A percentile compares a stretch with the other conserved stretches of the same genome.
phyloP scores from a whole-genome alignment of 2,113 vertebrate genomes.

The Panthera uncia region DNA sequence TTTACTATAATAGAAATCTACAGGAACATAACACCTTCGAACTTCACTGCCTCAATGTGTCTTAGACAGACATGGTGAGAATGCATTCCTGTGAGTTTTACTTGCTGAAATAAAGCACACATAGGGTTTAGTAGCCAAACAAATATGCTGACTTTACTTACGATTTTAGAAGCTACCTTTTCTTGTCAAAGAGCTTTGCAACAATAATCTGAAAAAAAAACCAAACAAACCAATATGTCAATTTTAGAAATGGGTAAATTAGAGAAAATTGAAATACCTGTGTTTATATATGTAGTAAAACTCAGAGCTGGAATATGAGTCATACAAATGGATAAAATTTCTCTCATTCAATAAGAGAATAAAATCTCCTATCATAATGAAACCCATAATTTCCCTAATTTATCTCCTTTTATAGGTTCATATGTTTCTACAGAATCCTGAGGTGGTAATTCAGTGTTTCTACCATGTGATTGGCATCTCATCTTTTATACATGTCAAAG shows the following conservation, averaged over 20 bases:
- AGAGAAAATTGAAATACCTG: not conserved
- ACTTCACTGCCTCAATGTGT: constrained; percentile 45
- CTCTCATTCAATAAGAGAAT: not conserved
- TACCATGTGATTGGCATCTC: not conserved
- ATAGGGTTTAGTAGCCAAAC: not conserved
- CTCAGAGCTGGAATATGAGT: not conserved
- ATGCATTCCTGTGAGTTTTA: not conserved
- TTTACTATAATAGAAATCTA: constrained; percentile 70
- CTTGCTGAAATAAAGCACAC: constrained; percentile 31
- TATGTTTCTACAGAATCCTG: not conserved
- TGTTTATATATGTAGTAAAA: not conserved
- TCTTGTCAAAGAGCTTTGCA: constrained; percentile 40
- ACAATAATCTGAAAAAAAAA: not conserved
- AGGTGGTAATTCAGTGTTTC: not conserved
- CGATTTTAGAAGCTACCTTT: constrained; percentile 35
- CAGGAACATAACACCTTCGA: constrained; percentile 50
- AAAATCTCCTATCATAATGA: not conserved
- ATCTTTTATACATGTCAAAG: not conserved
- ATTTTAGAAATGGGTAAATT: constrained; percentile 22
- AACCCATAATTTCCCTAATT: not conserved
- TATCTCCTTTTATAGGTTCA: not conserved
- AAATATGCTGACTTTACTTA: constrained; percentile 22
- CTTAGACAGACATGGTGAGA: constrained; percentile 16
- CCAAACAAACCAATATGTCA: not conserved
- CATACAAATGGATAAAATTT: not conserved